Evolutionary conservation across 2,113 vertebrate species (phyloP).

Genomic region (Cyphomyrus plagiostoma): DNA sequence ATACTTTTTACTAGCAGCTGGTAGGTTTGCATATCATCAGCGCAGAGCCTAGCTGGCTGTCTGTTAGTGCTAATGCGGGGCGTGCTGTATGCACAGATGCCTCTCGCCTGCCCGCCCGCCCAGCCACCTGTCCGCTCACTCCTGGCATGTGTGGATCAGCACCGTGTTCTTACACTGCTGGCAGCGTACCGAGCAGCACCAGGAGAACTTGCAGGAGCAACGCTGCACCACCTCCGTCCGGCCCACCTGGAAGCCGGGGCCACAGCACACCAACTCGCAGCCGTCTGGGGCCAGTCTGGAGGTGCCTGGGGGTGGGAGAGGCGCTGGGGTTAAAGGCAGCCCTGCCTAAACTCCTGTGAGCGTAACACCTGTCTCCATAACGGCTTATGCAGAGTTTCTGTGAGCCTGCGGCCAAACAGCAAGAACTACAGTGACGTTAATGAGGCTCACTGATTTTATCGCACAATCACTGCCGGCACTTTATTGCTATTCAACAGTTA

Average conservation of each 20-base stretch:
- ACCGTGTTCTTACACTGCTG: conserved; percentile 62
- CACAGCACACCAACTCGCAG: conserved; percentile 66
- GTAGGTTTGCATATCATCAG: not conserved
- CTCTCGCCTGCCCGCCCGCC: not conserved
- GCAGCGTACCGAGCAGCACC: conserved; percentile 67
- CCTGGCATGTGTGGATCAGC: conserved; percentile 61
- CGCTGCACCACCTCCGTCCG: conserved; percentile 59
- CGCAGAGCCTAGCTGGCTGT: conserved; percentile 46
- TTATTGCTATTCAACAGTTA: not conserved
- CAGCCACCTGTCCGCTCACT: conserved; percentile 26
- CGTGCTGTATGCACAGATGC: not conserved
- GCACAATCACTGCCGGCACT: not conserved
- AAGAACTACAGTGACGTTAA: not conserved
- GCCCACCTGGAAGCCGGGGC: conserved; percentile 55
- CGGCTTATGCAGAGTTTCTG: not conserved
- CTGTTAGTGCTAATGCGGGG: conserved; percentile 22
- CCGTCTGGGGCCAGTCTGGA: conserved; percentile 55
- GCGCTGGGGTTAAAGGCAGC: not conserved
- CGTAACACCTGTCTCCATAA: not conserved
- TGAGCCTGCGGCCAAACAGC: not conserved
- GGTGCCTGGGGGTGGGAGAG: conserved; percentile 38
- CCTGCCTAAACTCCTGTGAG: not conserved
- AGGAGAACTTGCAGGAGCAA: conserved; percentile 65
- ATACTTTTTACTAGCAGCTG: not conserved
- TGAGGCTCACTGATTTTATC: not conserved